Evolutionary conservation across 2,113 vertebrate species (phyloP), one percentile per base, ranked within the genome.

Genomic region (Corythaeola cristata): DNA sequence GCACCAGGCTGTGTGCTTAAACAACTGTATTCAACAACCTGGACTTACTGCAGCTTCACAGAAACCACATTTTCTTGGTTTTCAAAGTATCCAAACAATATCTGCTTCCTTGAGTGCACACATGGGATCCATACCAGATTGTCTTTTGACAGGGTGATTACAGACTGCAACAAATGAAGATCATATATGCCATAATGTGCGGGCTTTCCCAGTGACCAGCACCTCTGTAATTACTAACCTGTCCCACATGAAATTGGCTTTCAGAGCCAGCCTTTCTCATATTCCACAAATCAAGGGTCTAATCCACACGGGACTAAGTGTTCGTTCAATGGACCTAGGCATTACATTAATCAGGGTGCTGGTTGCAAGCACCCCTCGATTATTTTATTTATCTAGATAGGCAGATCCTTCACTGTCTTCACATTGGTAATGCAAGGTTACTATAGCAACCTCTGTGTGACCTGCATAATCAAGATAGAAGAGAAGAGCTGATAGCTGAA

Each of bases 391-490:
- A 84, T 73, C 59, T 74, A 79, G 82, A 73, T 74, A 86, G 68
- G 26, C 69, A 89, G 66, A 80, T 73, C 47, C 47, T 75, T 93
- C 60, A 62, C 71, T 33, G 12, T 39, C 81, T 73, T 88, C 39
- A 68, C 58, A 52, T 71, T 72, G 55, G 67, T 73, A 71, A 86
- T 89, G 47, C 32, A 81, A 83, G 76, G 95, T 97, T 93, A 88
- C 97, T 77, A 83, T 95, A 90, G 88, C 95, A 97, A 98, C 90
- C 86, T 63, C 73, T 85, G 47, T 60, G 58, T 73, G 88, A 92
- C 93, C 91, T 53, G 92, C 82, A 89, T 81, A 84, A 92, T 83
- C 60, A 95, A 86, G 56, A 92, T 19, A 88, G 73, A 35, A 87
- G 62, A 68, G 85, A 82, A 87, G 58, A 83, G 33, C 71, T 89